Conservation (phyloP, 1,140 invertebrate genomes). For the Pinna nobilis region DNA sequence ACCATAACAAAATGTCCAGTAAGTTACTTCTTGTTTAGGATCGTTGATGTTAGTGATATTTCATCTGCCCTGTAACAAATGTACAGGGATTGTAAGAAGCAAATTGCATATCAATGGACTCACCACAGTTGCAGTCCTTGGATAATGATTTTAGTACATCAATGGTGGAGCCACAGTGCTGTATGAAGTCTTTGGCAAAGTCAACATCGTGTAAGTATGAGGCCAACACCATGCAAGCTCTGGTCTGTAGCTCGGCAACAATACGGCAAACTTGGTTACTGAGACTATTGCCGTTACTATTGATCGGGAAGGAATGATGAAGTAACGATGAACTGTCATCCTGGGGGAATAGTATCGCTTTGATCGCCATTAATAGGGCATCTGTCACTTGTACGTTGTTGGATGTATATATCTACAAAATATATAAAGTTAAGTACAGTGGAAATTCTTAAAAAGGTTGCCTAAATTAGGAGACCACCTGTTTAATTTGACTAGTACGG, state of each 20-base stretch:
- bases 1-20: no score
- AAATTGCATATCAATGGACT: background rate
- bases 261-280: conserved; percentile 70
- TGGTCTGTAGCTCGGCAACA: conserved; percentile 72
- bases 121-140: conserved; percentile 72
- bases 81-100: no score
- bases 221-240: conserved; percentile 71
- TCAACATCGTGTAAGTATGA: conserved; percentile 66
- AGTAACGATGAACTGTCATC: conserved; percentile 57
- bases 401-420: conserved; percentile 58
- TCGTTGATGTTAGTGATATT: no score
- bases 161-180: conserved; percentile 69
- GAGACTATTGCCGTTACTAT: conserved; percentile 67
- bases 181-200: conserved; percentile 71
- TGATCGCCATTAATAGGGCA: conserved; percentile 66
- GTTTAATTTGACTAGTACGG: no score
- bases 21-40: no score
- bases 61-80: no score
- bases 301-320: conserved; percentile 60
- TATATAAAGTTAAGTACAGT: background rate
- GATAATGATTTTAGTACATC: conserved; percentile 73
- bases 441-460: no score
- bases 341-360: conserved; percentile 64
- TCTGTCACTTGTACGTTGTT: conserved; percentile 65
- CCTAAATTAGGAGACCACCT: no score